Conservation (phyloP, 2,888 invertebrate species). For the Catocala fraxini region DNA sequence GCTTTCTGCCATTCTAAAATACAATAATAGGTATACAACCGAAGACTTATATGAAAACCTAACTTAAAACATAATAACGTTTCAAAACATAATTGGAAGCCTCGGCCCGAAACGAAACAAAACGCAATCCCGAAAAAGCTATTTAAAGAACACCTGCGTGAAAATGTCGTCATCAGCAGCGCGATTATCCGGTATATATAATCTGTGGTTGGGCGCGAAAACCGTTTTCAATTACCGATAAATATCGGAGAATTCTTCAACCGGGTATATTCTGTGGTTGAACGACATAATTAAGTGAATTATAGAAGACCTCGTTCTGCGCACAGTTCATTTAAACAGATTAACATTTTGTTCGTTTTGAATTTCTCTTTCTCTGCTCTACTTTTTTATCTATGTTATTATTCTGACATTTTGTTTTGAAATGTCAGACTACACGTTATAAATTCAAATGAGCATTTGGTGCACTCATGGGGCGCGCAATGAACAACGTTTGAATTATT, state of each 20-base stretch:
- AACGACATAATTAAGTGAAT: constrained; percentile 34
- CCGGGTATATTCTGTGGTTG: constrained; percentile 36
- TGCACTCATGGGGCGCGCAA: no score
- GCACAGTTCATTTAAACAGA: not conserved
- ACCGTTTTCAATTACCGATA: constrained; percentile 57
- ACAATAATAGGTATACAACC: no score
- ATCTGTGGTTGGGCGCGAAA: constrained; percentile 29
- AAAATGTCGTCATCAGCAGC: constrained; percentile 33
- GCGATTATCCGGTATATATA: constrained; percentile 36
- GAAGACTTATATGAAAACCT: not conserved
- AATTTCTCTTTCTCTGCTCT: not conserved
- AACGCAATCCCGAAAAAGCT: constrained; percentile 11
- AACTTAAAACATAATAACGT: constrained; percentile 5
- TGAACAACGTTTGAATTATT: no score
- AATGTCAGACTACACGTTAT: constrained; percentile 2
- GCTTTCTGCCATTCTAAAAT: no score
- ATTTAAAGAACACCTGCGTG: constrained; percentile 38
- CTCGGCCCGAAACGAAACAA: constrained; percentile 11
- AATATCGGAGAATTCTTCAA: constrained; percentile 41
- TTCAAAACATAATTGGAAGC: constrained; percentile 7
- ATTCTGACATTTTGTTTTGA: not conserved
- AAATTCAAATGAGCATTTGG: not conserved
- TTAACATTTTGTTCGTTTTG: constrained; percentile 8
- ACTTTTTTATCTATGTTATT: not conserved
- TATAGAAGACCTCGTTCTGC: constrained; percentile 15